Evolutionary conservation across 2,797 vertebrate genomes (phyloP), one percentile per base, ranked within the genome.

Genomic region (Botia almorhae): DNA sequence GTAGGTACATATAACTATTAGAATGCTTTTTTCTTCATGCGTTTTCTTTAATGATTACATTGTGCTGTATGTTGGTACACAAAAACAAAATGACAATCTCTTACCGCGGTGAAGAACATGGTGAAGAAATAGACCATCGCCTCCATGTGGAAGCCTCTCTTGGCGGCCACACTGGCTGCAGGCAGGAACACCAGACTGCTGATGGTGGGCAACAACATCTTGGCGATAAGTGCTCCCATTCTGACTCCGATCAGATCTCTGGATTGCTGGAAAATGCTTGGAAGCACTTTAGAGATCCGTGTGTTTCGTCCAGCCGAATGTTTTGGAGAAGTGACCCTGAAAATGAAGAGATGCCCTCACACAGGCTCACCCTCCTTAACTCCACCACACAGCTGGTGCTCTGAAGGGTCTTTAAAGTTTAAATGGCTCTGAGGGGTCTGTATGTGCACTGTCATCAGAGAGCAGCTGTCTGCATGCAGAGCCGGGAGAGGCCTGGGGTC

Each of bases 81-180:
- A 67, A 78, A 53, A 17, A 75, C 13, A 17, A 36, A 17, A 2
- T 14, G 23, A 33, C 51, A 0, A 2, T 23, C 19, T 81, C 97
- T 97, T 91, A 99, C 98, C 94, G 94, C 94, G 7, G 91, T 92
- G 48, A 99, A 99, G 93, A 99, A 99, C 95, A 96, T 98, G 84
- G 96, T 98, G 93, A 99, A 99, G 91, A 99, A 97, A 87, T 98
- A 99, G 82, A 98, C 96, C 98, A 99, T 99, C 82, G 98, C 96
- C 88, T 99, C 98, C 95, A 98, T 97, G 92, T 99, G 97, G 90
- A 99, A 99, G 8, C 95, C 95, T 69, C 98, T 90, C 89, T 96
- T 97, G 89, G 97, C 92, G 0, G 98, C 98, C 0, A 99, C 91
- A 68, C 97, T 98, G 93, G 95, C 90, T 0, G 95, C 89, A 14